Evolutionary conservation across 2,888 invertebrate genomes (phyloP).

Genomic region (Pandemis cinnamomeana): DNA sequence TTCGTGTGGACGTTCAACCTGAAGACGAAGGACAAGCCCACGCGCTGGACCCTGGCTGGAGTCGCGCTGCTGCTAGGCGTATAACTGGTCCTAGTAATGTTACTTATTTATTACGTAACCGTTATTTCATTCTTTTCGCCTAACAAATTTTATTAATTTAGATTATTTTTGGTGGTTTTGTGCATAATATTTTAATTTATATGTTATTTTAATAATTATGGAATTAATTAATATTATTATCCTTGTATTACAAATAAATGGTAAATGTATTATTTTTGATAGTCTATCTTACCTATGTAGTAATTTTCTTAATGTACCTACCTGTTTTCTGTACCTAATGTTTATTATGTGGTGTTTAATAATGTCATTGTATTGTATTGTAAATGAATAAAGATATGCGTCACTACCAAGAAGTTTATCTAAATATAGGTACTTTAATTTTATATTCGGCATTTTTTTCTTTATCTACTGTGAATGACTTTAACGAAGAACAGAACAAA

Average conservation of each 20-base stretch:
- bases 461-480: no score
- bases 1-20: slow-evolving; percentile 98
- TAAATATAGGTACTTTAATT: no score
- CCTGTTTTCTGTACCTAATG: no score
- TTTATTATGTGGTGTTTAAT: no score
- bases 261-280: neutral
- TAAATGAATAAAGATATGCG: no score
- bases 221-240: slow-evolving; percentile 7
- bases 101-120: neutral
- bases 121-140: neutral
- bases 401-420: no score
- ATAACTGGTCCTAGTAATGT: slow-evolving; percentile 57
- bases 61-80: slow-evolving; percentile 95
- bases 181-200: slow-evolving; percentile 20
- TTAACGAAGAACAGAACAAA: no score
- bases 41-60: slow-evolving; percentile 97
- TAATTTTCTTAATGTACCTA: no score
- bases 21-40: slow-evolving; percentile 93
- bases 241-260: neutral
- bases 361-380: no score
- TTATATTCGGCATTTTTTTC: no score
- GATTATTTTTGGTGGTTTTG: slow-evolving; percentile 16
- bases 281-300: no score
- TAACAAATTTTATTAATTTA: neutral
- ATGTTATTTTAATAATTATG: slow-evolving; percentile 7